These are phyloP conservation scores for Epinephelus cyanopodus DNA, from an alignment of 2,113 vertebrate genomes.

Conservation along the genomic window DNA sequence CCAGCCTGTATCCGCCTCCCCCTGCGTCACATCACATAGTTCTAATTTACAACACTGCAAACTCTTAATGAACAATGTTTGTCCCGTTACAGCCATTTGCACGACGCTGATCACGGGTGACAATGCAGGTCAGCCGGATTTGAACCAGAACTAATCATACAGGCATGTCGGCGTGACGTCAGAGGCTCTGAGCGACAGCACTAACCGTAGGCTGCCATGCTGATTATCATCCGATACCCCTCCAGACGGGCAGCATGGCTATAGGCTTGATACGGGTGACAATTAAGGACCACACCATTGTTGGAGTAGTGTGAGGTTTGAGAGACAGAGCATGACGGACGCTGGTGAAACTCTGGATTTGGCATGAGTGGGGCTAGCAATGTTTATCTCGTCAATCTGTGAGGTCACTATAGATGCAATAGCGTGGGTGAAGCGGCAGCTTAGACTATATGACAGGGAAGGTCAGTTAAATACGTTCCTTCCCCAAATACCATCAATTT, in stretches of 20 bases:
- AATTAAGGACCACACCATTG: conserved; percentile 61
- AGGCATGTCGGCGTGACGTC: conserved; percentile 70
- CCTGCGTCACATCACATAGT: conserved; percentile 25
- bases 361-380: conserved; percentile 33
- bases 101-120: conserved; percentile 67
- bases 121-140: conserved; percentile 64
- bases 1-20: neutral
- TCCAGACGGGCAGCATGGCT: conserved; percentile 19
- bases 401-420: conserved; percentile 58
- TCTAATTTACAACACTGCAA: conserved; percentile 37
- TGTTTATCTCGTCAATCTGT: conserved; percentile 65
- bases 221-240: conserved; percentile 76
- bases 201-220: conserved; percentile 44
- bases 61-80: conserved; percentile 54
- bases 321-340: conserved; percentile 43
- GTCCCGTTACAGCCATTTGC: conserved; percentile 41
- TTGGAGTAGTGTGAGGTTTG: conserved; percentile 42
- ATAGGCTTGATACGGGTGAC: conserved; percentile 68
- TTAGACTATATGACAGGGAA: neutral
- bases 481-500: conserved; percentile 2
- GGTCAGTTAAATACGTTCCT: neutral
- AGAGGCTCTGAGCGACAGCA: conserved; percentile 57
- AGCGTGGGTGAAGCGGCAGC: conserved; percentile 21
- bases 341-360: conserved; percentile 13
- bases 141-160: conserved; percentile 73